These are phyloP conservation scores for Proteles cristata DNA, from an alignment of 2,113 vertebrate species.

Conservation along the genomic window DNA sequence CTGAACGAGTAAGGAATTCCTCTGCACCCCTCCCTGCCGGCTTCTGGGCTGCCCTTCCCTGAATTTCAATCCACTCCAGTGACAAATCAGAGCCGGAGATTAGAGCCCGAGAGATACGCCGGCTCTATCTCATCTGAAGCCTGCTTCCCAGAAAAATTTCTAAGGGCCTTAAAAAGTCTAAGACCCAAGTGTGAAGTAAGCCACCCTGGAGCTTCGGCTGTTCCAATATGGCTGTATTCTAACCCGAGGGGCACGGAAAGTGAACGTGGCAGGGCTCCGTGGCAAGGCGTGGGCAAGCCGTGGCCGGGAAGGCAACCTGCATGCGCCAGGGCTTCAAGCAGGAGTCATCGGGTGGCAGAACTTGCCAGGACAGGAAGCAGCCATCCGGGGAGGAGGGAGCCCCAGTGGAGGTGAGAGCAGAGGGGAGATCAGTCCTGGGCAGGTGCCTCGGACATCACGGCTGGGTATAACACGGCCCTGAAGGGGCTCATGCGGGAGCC, in stretches of 20 bases:
- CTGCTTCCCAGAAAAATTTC: not conserved
- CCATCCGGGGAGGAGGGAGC: not conserved
- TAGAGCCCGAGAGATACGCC: not conserved
- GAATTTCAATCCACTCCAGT: not conserved
- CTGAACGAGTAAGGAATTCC: no score
- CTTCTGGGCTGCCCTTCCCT: not conserved
- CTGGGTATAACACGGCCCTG: not conserved
- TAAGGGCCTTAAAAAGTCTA: not conserved
- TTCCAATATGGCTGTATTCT: no score
- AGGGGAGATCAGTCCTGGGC: not conserved
- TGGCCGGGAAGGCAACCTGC: no score
- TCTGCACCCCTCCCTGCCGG: not conserved
- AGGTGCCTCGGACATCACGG: not conserved
- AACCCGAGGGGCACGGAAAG: not conserved
- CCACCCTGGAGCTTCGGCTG: no score
- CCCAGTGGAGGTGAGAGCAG: not conserved
- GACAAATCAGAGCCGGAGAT: not conserved
- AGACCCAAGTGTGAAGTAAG: not conserved
- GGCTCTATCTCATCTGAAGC: not conserved
- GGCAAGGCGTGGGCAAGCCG: no score
- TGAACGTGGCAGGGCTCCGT: not conserved
- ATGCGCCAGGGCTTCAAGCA: not conserved
- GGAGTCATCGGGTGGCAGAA: fast-evolving
- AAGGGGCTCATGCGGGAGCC: not conserved
- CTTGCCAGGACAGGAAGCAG: not conserved